Conservation (phyloP, 2,797 vertebrate genomes). For the Pseudochaenichthys georgianus region DNA sequence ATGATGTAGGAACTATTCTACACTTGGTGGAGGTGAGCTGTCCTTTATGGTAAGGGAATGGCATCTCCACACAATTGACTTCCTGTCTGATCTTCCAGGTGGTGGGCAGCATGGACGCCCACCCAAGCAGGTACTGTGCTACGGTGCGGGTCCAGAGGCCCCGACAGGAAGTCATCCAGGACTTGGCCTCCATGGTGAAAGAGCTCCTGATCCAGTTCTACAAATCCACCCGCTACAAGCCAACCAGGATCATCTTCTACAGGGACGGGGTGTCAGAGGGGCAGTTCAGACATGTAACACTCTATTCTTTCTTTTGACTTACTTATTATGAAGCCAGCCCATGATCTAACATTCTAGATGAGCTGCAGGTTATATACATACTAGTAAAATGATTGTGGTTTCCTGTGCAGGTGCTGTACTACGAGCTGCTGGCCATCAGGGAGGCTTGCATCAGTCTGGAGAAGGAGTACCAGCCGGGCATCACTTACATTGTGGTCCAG, state of each 20-base stretch:
- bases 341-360: neutral
- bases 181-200: conserved; percentile 96
- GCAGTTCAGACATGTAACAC: conserved; percentile 93
- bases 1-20: no score
- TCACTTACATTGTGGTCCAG: conserved; percentile 98
- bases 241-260: conserved; percentile 97
- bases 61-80: neutral
- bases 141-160: conserved; percentile 96
- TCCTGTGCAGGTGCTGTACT: conserved; percentile 91
- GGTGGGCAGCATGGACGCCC: conserved; percentile 98
- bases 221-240: conserved; percentile 98
- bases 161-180: conserved; percentile 97
- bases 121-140: conserved; percentile 97
- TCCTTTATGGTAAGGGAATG: neutral
- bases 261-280: conserved; percentile 97
- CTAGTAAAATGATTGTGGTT: neutral
- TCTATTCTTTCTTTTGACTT: neutral
- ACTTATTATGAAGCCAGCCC: neutral
- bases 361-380: neutral
- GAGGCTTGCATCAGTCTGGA: conserved; percentile 98
- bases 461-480: conserved; percentile 98
- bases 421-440: conserved; percentile 95
- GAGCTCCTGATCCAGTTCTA: conserved; percentile 99
- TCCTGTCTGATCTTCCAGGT: conserved; percentile 82
- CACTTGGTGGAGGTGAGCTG: no score